Percentiles rank a stretch among this genome's conserved stretches.
Evolutionary conservation across 1,140 invertebrate species (phyloP).

Genomic region (Diorhabda carinulata): DNA sequence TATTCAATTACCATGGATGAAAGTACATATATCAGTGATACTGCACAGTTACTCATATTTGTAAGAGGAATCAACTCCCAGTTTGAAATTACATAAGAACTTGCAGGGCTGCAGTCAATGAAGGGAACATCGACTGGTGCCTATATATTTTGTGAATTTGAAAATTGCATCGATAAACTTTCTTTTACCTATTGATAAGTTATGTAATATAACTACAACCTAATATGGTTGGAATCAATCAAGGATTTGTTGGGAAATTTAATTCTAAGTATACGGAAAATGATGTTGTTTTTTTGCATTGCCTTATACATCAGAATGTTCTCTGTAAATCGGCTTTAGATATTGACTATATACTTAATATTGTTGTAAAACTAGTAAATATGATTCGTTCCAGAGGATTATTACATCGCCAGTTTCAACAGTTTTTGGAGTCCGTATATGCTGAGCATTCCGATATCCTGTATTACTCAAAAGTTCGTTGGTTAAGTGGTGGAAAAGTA

Average conservation of each 20-base stretch:
- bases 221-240: constrained; percentile 5
- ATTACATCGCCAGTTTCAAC: neutral
- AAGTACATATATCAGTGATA: neutral
- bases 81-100: no score
- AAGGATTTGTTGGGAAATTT: neutral
- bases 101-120: no score
- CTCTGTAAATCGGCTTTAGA: constrained; percentile 1
- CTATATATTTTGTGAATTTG: no score
- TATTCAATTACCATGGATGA: neutral
- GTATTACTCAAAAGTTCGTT: neutral
- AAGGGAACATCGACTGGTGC: neutral
- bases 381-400: constrained; percentile 1
- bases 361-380: constrained; percentile 8
- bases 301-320: neutral
- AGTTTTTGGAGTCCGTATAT: neutral
- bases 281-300: constrained; percentile 1
- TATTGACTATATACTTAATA: neutral
- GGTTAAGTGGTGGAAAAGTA: neutral
- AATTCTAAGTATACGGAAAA: neutral
- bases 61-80: no score
- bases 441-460: neutral
- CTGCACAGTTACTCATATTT: neutral
- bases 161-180: no score
- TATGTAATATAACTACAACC: constrained; percentile 7
- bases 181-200: constrained; percentile 8